These are phyloP conservation scores for Criorhina ranunculi DNA, from an alignment of 2,888 invertebrate species.

Conservation along the genomic window DNA sequence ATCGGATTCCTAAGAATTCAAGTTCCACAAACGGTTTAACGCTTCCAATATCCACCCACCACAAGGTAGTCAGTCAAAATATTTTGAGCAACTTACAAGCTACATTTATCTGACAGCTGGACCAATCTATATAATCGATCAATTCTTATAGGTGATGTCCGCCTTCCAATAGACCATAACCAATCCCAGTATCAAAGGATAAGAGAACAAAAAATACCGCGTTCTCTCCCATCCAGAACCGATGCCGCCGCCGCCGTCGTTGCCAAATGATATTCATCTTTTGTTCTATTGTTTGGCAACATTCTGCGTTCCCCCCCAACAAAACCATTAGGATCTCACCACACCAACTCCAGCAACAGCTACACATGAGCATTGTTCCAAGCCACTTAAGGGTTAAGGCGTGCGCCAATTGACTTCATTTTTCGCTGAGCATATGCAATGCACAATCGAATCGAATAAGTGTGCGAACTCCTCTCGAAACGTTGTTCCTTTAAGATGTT, in stretches of 20 bases:
- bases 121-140: conserved; percentile 9
- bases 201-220: conserved; percentile 24
- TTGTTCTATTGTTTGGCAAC: conserved; percentile 67
- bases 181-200: conserved; percentile 22
- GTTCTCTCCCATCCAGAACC: conserved; percentile 19
- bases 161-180: conserved; percentile 2
- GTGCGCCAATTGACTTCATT: conserved; percentile 75
- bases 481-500: conserved; percentile 61
- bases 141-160: conserved; percentile 14
- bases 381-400: conserved; percentile 67
- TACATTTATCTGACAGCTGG: background rate
- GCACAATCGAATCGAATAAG: conserved; percentile 42
- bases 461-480: conserved; percentile 39
- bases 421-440: conserved; percentile 54
- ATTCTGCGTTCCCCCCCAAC: conserved; percentile 3
- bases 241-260: conserved; percentile 3
- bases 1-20: no score
- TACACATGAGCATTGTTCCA: conserved; percentile 61
- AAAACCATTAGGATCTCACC: conserved; percentile 56
- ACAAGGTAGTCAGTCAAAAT: background rate
- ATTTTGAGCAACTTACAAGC: background rate
- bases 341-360: no score
- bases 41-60: no score
- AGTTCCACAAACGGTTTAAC: no score
- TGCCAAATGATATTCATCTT: conserved; percentile 61